Percentiles rank a stretch among this genome's conserved stretches.
Evolutionary conservation across 2,113 vertebrate species (phyloP).

Genomic region (Brienomyrus brachyistius): DNA sequence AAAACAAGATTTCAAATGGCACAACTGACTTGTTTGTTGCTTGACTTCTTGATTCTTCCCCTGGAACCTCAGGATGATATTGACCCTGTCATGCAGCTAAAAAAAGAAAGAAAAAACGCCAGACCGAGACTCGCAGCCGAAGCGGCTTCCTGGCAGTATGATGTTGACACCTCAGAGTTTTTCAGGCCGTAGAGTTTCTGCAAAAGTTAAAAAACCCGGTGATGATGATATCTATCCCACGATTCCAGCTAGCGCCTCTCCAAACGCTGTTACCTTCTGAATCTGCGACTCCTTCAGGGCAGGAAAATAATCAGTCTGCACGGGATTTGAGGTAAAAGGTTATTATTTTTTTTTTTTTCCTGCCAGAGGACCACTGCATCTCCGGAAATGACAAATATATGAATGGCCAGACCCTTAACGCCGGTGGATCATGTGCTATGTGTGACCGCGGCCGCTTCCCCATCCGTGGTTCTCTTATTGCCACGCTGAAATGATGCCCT

Average conservation of each 20-base stretch:
- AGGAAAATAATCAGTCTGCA: slow-evolving; percentile 32
- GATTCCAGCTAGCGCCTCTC: slow-evolving; percentile 25
- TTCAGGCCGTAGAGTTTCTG: background rate
- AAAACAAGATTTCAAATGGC: background rate
- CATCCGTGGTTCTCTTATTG: slow-evolving; percentile 66
- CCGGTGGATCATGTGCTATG: slow-evolving; percentile 37
- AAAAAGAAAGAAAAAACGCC: background rate
- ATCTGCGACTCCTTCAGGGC: slow-evolving; percentile 10
- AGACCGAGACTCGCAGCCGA: background rate
- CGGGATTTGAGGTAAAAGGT: slow-evolving; percentile 49
- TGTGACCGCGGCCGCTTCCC: slow-evolving; percentile 29
- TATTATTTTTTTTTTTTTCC: slow-evolving; percentile 26
- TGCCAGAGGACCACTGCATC: slow-evolving; percentile 40
- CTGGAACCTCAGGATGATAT: background rate
- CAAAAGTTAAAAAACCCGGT: background rate
- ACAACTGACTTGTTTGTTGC: background rate
- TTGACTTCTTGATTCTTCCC: background rate
- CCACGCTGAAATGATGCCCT: slow-evolving; percentile 39
- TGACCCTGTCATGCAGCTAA: background rate
- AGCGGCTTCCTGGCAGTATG: background rate
- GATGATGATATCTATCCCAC: background rate
- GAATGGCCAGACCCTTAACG: slow-evolving; percentile 24
- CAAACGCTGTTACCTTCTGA: slow-evolving; percentile 10
- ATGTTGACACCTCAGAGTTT: background rate
- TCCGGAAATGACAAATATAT: slow-evolving; percentile 24